These are phyloP conservation scores for Opisthocomus hoazin DNA, from an alignment of 2,113 vertebrate species.

Conservation along the genomic window DNA sequence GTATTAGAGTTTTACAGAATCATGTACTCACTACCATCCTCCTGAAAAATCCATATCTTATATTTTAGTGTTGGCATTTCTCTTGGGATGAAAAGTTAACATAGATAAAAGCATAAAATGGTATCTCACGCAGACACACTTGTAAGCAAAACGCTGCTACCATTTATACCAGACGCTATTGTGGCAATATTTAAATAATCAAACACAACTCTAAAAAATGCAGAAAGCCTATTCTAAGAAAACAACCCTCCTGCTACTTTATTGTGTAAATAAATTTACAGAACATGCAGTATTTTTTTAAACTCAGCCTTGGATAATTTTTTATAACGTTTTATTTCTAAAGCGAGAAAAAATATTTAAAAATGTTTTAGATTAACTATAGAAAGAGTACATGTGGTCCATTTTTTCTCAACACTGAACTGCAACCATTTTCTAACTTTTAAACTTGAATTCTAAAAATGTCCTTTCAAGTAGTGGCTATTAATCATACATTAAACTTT, in stretches of 20 bases:
- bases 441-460: neutral
- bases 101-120: neutral
- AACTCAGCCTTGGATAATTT: neutral
- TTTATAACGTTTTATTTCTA: neutral
- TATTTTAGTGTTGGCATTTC: neutral
- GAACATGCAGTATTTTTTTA: neutral
- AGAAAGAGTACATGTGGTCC: neutral
- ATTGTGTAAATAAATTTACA: neutral
- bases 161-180: neutral
- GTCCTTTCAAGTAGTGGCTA: neutral
- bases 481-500: neutral
- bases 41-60: neutral
- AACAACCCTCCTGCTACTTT: neutral
- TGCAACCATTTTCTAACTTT: neutral
- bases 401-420: neutral
- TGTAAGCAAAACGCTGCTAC: neutral
- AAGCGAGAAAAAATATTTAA: neutral
- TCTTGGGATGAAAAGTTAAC: neutral
- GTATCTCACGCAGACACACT: neutral
- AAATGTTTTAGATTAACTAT: neutral
- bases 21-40: neutral
- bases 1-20: neutral
- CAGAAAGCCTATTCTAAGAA: neutral
- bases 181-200: neutral
- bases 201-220: neutral